Evolutionary conservation across 2,797 vertebrate genomes (phyloP).

Genomic region (Amblyraja radiata): DNA sequence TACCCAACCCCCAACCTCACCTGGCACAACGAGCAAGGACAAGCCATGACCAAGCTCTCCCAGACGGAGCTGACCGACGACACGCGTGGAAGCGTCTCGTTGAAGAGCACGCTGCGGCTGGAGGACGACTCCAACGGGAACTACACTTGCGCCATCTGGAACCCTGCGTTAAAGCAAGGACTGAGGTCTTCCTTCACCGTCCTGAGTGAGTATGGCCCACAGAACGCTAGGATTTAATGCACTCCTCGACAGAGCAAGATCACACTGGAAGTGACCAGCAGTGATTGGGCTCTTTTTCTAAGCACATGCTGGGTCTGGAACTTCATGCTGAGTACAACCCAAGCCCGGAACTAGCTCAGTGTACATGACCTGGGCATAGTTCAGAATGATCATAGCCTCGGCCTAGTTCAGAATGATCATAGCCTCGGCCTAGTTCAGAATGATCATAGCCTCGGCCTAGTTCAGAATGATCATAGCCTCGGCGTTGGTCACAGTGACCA

Average conservation of each 20-base stretch:
- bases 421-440: neutral
- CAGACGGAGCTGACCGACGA: neutral
- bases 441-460: neutral
- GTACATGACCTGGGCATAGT: neutral
- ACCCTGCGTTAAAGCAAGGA: neutral
- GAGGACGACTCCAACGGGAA: neutral
- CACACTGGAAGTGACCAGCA: too few species aligned
- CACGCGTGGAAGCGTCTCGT: neutral
- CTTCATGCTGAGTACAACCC: too few species aligned
- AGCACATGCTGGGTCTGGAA: too few species aligned
- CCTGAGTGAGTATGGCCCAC: neutral
- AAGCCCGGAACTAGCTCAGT: too few species aligned
- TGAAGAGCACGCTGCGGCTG: neutral
- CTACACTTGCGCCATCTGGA: slow-evolving; percentile 10
- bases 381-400: neutral
- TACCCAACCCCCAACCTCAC: neutral
- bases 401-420: neutral
- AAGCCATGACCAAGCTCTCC: neutral
- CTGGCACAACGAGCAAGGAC: neutral
- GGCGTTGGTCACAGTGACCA: neutral
- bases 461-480: neutral
- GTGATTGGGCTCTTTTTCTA: too few species aligned
- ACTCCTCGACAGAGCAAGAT: too few species aligned
- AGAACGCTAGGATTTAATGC: too few species aligned
- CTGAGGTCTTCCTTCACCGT: neutral